These are phyloP conservation scores for Drosophila tani DNA, from an alignment of 1,140 invertebrate genomes.

Conservation along the genomic window DNA sequence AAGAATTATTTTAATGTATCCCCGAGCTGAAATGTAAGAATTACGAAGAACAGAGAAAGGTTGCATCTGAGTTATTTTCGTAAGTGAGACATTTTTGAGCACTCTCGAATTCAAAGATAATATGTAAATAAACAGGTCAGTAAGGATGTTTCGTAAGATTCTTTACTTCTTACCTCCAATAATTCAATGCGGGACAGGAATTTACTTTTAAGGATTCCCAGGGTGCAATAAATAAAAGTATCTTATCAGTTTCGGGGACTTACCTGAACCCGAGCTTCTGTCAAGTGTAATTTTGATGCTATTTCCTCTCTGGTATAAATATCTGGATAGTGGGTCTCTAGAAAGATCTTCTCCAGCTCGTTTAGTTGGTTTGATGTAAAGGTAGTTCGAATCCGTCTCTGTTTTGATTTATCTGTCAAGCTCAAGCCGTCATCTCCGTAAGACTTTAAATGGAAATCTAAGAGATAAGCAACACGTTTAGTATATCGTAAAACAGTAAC, in stretches of 20 bases:
- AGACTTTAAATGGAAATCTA: constrained; percentile 67
- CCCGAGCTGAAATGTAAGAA: no score
- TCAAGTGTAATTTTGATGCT: constrained; percentile 98
- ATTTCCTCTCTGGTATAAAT: constrained; percentile 99
- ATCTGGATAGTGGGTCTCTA: constrained; percentile 99
- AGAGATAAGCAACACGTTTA: not conserved
- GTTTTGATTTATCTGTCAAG: constrained; percentile 95
- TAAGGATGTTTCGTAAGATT: no score
- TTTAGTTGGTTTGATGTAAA: constrained; percentile 98
- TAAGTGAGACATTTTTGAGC: no score
- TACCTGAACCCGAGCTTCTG: constrained; percentile 99
- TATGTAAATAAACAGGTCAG: no score
- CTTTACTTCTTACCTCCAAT: no score
- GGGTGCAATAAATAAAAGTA: no score
- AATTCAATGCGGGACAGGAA: no score
- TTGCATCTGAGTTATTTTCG: no score
- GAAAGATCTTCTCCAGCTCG: constrained; percentile 97
- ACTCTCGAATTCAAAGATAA: no score
- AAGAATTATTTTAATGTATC: not conserved
- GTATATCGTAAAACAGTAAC: not conserved
- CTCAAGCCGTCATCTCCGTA: constrained; percentile 89
- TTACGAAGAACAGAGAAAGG: no score
- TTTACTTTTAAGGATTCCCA: not conserved
- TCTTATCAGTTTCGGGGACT: constrained; percentile 55
- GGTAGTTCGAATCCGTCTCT: constrained; percentile 97